Conservation (phyloP, 2,797 vertebrate species). For the Sebastes nivosus region DNA sequence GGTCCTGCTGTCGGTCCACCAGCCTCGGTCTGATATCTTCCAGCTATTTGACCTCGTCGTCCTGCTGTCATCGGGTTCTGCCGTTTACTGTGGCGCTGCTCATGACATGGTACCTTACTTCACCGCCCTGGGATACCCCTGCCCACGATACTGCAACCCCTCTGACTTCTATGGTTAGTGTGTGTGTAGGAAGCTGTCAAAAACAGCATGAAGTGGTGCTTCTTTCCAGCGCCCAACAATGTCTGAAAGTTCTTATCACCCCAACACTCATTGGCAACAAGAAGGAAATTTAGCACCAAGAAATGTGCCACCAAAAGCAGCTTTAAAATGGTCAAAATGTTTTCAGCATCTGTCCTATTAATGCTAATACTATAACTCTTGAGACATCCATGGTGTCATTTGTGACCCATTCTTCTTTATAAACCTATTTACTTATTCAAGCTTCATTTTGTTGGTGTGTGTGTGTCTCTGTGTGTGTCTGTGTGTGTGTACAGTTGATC, state of each 20-base stretch:
- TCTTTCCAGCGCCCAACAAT: not conserved
- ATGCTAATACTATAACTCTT: not conserved
- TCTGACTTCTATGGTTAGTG: slow-evolving; percentile 94
- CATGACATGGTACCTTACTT: slow-evolving; percentile 94
- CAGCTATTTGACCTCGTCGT: slow-evolving; percentile 95
- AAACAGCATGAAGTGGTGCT: not conserved
- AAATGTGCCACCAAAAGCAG: not conserved
- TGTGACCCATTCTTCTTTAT: not conserved
- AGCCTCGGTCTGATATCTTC: slow-evolving; percentile 96
- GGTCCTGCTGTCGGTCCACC: slow-evolving; percentile 94
- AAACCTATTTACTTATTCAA: not conserved
- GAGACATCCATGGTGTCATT: not conserved
- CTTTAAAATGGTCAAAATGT: not conserved
- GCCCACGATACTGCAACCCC: slow-evolving; percentile 95
- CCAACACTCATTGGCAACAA: not conserved
- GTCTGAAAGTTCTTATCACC: not conserved
- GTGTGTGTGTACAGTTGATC: slow-evolving; percentile 80
- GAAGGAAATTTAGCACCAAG: not conserved
- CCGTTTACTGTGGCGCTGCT: slow-evolving; percentile 90
- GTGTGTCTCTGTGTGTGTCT: not conserved
- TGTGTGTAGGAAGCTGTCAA: not conserved
- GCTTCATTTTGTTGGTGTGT: not conserved
- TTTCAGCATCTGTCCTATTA: not conserved
- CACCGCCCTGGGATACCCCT: slow-evolving; percentile 89
- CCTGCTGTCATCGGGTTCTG: slow-evolving; percentile 90